A percentile compares a stretch with the other conserved stretches of the same genome.
These are phyloP conservation scores for Cheilinus undulatus DNA, from an alignment of 2,113 vertebrate species.

Conservation along the genomic window DNA sequence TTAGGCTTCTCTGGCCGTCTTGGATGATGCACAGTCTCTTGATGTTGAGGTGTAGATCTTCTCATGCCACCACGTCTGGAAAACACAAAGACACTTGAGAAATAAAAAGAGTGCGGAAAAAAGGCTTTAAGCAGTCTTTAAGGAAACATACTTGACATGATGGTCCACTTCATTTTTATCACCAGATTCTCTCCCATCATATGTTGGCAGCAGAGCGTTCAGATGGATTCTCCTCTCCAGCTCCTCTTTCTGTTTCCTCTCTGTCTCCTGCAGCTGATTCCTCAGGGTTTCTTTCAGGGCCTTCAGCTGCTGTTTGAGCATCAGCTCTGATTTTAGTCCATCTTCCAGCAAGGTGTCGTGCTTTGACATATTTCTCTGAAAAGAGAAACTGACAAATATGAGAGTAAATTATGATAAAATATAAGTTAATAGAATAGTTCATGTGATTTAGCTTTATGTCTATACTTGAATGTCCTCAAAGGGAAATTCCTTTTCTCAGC, in stretches of 20 bases:
- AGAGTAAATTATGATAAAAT: neutral
- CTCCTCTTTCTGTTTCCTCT: constrained; percentile 64
- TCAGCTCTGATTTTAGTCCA: constrained; percentile 61
- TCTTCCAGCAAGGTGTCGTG: constrained; percentile 61
- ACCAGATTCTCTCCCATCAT: constrained; percentile 29
- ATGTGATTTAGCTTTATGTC: no score
- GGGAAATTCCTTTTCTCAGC: no score
- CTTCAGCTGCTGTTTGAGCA: constrained; percentile 74
- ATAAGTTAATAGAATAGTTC: neutral
- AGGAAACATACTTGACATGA: constrained; percentile 48
- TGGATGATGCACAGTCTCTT: constrained; percentile 49
- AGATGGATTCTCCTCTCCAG: constrained; percentile 77
- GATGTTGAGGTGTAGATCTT: constrained; percentile 79
- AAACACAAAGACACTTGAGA: constrained; percentile 6
- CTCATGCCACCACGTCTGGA: constrained; percentile 53
- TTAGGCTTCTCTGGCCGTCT: constrained; percentile 66
- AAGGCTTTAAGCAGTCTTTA: neutral
- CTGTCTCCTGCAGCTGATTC: constrained; percentile 76
- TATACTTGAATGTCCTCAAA: no score
- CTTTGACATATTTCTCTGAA: constrained; percentile 53
- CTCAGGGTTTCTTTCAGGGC: constrained; percentile 68
- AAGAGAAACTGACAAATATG: constrained; percentile 42
- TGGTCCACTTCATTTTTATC: constrained; percentile 66
- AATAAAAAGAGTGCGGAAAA: neutral
- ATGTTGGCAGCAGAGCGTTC: constrained; percentile 58